Conservation (phyloP, 92 coral and sea anemone genomes). For the Epizoanthus fatuus region DNA sequence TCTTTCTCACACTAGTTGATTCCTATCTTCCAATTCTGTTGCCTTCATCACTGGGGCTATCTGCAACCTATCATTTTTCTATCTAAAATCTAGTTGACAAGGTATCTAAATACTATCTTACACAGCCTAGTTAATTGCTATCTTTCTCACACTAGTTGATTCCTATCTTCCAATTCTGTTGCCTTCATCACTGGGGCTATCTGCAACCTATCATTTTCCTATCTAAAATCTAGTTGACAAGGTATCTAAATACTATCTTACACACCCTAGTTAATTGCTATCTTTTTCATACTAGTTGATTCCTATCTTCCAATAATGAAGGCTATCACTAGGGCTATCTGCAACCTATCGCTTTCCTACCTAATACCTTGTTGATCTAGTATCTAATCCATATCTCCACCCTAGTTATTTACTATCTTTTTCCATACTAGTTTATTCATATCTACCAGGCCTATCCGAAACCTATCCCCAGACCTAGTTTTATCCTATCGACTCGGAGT, state of each 20-base stretch:
- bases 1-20: no score
- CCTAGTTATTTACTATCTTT: slow-evolving; percentile 1
- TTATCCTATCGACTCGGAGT: no score
- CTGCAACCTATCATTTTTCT: neutral
- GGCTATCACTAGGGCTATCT: neutral
- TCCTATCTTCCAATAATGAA: neutral
- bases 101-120: neutral
- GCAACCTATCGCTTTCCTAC: slow-evolving; percentile 8
- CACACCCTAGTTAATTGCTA: slow-evolving; percentile 12
- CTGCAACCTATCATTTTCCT: slow-evolving; percentile 9
- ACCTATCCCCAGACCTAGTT: slow-evolving; percentile 2
- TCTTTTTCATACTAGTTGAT: slow-evolving; percentile 7
- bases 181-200: neutral
- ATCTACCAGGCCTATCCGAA: neutral
- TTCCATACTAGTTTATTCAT: slow-evolving; percentile 3
- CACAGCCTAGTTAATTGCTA: neutral
- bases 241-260: slow-evolving; percentile 1
- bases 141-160: neutral
- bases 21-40: neutral
- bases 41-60: neutral
- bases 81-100: slow-evolving; percentile 1
- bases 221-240: slow-evolving; percentile 3
- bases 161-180: neutral
- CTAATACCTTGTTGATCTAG: slow-evolving; percentile 3
- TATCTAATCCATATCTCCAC: slow-evolving; percentile 12